These are phyloP conservation scores for Actinopyga echinites DNA, from an alignment of 53 echinoderm and acorn worm species.

Conservation along the genomic window DNA sequence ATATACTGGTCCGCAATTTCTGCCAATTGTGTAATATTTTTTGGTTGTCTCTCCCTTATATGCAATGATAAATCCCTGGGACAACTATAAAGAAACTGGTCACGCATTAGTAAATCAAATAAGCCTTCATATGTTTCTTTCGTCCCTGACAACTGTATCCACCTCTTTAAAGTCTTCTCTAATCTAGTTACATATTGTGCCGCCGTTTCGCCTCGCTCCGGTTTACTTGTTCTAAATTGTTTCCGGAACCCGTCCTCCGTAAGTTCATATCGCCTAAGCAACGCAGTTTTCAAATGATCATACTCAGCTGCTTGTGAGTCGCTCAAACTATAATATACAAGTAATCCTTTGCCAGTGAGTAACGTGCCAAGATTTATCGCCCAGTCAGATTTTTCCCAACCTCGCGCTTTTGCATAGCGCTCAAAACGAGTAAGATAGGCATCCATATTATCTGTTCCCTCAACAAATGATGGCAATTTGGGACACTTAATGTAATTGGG, in stretches of 20 bases:
- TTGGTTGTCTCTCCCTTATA: constrained; percentile 28
- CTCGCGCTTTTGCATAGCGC: constrained; percentile 34
- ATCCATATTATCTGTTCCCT: constrained; percentile 34
- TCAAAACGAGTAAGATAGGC: constrained; percentile 39
- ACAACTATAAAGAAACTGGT: constrained; percentile 32
- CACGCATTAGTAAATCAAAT: constrained; percentile 8
- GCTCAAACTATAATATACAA: constrained; percentile 28
- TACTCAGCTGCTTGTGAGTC: constrained; percentile 21
- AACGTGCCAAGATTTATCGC: constrained; percentile 33
- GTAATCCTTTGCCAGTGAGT: constrained; percentile 36
- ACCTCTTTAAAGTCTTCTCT: constrained; percentile 25
- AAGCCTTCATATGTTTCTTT: too few species aligned
- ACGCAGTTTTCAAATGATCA: constrained; percentile 3
- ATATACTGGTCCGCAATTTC: constrained; percentile 37
- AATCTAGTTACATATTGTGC: constrained; percentile 13
- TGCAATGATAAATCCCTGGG: constrained; percentile 12
- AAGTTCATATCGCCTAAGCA: constrained; percentile 26
- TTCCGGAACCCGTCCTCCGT: constrained; percentile 39
- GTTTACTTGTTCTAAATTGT: constrained; percentile 24
- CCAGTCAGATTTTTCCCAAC: constrained; percentile 13
- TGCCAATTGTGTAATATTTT: neutral
- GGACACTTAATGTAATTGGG: neutral
- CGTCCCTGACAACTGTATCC: constrained; percentile 42
- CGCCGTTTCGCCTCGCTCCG: constrained; percentile 39
- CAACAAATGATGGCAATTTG: constrained; percentile 36